A percentile compares a stretch with the other conserved stretches of the same genome.
Evolutionary conservation across 2,888 invertebrate species (phyloP).

Genomic region (Athetis lepigone): DNA sequence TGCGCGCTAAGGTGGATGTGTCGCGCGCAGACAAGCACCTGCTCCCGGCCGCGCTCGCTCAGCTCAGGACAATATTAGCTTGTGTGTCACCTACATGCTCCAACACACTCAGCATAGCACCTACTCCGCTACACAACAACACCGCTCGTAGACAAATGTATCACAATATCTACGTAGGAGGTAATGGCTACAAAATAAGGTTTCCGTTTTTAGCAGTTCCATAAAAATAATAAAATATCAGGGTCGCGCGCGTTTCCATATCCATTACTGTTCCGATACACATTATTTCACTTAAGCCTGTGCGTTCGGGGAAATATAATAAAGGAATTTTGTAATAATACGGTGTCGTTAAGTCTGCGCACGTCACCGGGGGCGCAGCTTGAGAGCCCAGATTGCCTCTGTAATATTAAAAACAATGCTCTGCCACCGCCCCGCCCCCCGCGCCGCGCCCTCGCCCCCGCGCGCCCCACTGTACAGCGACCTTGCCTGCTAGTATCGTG

Average conservation of each 20-base stretch:
- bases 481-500: slow-evolving; percentile 16
- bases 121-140: slow-evolving; percentile 14
- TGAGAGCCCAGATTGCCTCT: slow-evolving; percentile 66
- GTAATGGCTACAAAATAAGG: slow-evolving; percentile 40
- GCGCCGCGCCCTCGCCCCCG: background rate
- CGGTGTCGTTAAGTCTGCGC: slow-evolving; percentile 65
- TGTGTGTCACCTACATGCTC: background rate
- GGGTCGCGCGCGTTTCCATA: slow-evolving; percentile 61
- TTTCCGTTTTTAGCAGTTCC: slow-evolving; percentile 50
- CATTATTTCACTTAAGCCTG: slow-evolving; percentile 67
- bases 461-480: background rate
- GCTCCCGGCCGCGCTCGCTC: background rate
- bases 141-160: slow-evolving; percentile 24
- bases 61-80: background rate
- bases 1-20: slow-evolving; percentile 28
- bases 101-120: background rate
- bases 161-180: slow-evolving; percentile 22
- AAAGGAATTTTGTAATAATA: slow-evolving; percentile 65
- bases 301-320: slow-evolving; percentile 67
- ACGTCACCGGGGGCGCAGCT: slow-evolving; percentile 66
- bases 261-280: slow-evolving; percentile 65
- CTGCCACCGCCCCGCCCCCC: slow-evolving; percentile 9
- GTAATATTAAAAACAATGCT: slow-evolving; percentile 71
- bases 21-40: background rate
- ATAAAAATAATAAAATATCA: slow-evolving; percentile 64